phyloP scores from a whole-genome alignment of 2,797 vertebrate genomes.

The Pempheris klunzingeri region DNA sequence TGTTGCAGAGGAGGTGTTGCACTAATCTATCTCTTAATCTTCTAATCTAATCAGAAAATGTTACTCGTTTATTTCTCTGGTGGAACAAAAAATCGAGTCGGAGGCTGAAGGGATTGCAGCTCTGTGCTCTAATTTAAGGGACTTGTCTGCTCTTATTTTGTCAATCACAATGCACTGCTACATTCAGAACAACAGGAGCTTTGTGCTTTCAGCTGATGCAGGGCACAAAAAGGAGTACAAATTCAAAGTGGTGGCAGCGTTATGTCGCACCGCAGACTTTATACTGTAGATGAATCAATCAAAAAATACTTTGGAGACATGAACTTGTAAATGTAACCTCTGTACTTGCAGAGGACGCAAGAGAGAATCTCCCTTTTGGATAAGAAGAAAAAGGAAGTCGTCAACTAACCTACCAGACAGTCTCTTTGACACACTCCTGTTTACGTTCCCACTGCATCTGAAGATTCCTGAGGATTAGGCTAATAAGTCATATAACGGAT shows the following conservation, averaged over 20 bases:
- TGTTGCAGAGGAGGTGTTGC: conserved; percentile 41
- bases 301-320: no score
- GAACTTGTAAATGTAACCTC: not conserved
- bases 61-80: conserved; percentile 42
- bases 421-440: not conserved
- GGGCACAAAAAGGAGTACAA: not conserved
- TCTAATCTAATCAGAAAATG: conserved; percentile 66
- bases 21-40: conserved; percentile 67
- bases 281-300: not conserved
- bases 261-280: no score
- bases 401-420: no score
- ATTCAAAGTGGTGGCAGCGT: not conserved
- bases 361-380: not conserved
- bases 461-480: not conserved
- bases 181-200: conserved; percentile 7
- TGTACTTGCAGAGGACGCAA: not conserved
- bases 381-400: no score
- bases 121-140: conserved; percentile 40
- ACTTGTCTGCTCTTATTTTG: conserved; percentile 39
- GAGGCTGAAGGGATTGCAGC: conserved; percentile 8
- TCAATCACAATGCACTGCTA: conserved; percentile 17
- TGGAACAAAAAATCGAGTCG: conserved; percentile 16
- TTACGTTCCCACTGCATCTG: not conserved
- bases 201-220: conserved; percentile 1
- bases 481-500: not conserved